Evolutionary conservation across 30 jellyfish, hydroid and myxozoan genomes (phyloP), one percentile per base, ranked within the genome.

Genomic region (Rhopilema esculentum): DNA sequence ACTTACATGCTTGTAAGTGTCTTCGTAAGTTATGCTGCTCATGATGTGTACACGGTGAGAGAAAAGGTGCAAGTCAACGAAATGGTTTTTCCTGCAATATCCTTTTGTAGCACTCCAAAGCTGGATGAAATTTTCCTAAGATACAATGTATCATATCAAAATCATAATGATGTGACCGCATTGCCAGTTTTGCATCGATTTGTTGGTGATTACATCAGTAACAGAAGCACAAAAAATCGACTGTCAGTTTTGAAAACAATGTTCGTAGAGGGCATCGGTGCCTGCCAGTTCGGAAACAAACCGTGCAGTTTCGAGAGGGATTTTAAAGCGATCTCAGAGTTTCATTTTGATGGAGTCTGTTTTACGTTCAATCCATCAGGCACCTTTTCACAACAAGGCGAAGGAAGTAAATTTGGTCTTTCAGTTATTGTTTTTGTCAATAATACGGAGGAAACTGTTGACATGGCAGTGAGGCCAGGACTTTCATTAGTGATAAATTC

Each of bases 221-320:
- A 61, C 84, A 66, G 72, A 25, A 49, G 61, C 23, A 84, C 73
- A 79, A 84, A 52, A 19, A 49, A 70, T 22, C 80, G 93, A 40
- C 57, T 40, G 6, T 40, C 12, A 12, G 57, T 2, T 40, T 40
- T 40, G 57, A 6, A 21, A n/a, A 65, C 24, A 27, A 26, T 65
- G 75, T 65, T 65, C n/a, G 28, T 65, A n/a, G n/a, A 65, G n/a
- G 31, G 75, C 31, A 65, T 15, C 0, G 75, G 75, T 6, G 16
- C 40, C 27, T 65, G 75, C 4, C 16, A 21, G 28, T 65, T 65
- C 31, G 75, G 75, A 16, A 65, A 65, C 31, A 16, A 65, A 23
- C n/a, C 75, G 28, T 65, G 75, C 75, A 65, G 9, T 26, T 65
- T n/a, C 31, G 31, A 65, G 40, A 18, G n/a, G 75, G 75, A 65